Base-by-base conservation (phyloP, 92 coral and sea anemone genomes). In the Plumapathes pennacea region DNA sequence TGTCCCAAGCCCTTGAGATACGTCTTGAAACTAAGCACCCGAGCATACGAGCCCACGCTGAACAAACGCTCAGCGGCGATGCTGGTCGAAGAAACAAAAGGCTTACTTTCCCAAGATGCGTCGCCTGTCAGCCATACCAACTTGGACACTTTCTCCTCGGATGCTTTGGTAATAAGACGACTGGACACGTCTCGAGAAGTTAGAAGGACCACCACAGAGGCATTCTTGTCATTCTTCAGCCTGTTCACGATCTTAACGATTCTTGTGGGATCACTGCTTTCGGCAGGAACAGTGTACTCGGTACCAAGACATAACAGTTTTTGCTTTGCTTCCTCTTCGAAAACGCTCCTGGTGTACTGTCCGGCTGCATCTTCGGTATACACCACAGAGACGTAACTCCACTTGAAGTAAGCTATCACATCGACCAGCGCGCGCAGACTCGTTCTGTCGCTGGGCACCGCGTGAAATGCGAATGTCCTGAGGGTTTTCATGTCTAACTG, bases 61-160 rank as follows among this genome's bases (percentile, higher is more conserved):
- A 87, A 82, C 96, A 87, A 77, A 17, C 96, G 89, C 42, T 80
- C 86, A 3, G 96, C 85, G 6, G 90, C 96, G 4, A 71, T 62
- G 49, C 77, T 82, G 10, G 77, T 78, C 15, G 38, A 62, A 25
- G 83, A 46, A 53, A 87, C 56, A 10, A 50, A 52, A 8, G 60
- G 72, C 11, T 78, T 70, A 22, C 63, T 56, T 49, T 86, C 90
- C 96, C 89, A 87, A 5, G 89, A 78, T 19, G 68, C 57, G 27
- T 82, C 85, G 1, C 89, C 88, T 25, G 67, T 69, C 2, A 87
- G 37, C 96, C 96, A 87, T 10, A 82, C 77, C 30, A 87, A 39
- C 20, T 60, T 86, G 23, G 52, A 61, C 15, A 87, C 57, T 33
- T 82, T 72, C 72, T 87, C 80, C 69, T 51, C 77, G 41, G 77